Conservation (phyloP, 2,797 vertebrate genomes). For the Hippocampus kuda region DNA sequence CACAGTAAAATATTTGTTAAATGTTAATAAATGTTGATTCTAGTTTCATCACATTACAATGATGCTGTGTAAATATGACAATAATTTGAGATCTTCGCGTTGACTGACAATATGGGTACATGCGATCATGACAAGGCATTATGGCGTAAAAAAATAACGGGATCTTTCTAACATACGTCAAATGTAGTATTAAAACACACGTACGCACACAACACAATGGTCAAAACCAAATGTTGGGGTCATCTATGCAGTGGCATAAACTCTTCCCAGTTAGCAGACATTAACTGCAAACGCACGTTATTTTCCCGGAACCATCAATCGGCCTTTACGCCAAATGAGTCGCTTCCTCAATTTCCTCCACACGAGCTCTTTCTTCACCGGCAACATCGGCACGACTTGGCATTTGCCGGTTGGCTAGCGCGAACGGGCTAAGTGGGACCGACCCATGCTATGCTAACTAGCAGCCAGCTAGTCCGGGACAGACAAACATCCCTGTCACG, state of each 20-base stretch:
- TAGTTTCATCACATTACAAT: neutral
- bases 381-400: slow-evolving; percentile 3
- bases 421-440: neutral
- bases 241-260: neutral
- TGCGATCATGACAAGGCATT: neutral
- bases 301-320: neutral
- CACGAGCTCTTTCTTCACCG: neutral
- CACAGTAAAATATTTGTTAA: neutral
- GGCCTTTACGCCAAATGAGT: neutral
- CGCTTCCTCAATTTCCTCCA: too few relatives aligned
- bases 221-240: neutral
- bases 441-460: slow-evolving; percentile 24
- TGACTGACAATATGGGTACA: neutral
- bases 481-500: neutral
- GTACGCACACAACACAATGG: neutral
- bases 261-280: neutral
- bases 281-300: neutral
- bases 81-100: neutral
- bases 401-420: slow-evolving; percentile 5
- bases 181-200: neutral
- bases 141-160: neutral
- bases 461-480: slow-evolving; percentile 18
- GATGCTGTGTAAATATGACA: neutral
- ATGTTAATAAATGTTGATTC: too few relatives aligned
- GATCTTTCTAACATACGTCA: neutral